Evolutionary conservation across 2,888 invertebrate species (phyloP), one percentile per base, ranked within the genome.

Genomic region (Calephelis perditalis): DNA sequence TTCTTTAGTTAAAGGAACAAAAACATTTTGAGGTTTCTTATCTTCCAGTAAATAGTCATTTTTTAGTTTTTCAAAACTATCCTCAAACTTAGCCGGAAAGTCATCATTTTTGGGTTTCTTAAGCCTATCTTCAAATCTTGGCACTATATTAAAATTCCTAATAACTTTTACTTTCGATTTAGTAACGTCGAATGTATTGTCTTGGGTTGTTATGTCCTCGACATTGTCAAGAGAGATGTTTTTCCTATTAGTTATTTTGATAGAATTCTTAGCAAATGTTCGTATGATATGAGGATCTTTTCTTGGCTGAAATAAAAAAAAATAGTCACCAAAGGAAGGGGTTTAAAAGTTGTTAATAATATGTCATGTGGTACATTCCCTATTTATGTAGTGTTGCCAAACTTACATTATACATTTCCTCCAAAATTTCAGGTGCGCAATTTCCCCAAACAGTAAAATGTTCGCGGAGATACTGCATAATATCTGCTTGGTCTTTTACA

Each of bases 201-300:
- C 40, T 7, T 40, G 40, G 40, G 40, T 40, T 40, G 8, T 40
- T 40, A 15, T 12, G 26, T 58, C 12, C n/a, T 10, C 11, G 40
- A 40, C 43, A 43, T 56, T 59, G 15, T 54, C 60, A 36, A 62
- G 56, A 0, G 60, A 55, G 0, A 67, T 61, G 3, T 55, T 45
- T 55, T 64, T 67, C 2, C 59, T 43, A 4, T 56, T 63, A 3
- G 65, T 73, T 10, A 83, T 72, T 68, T 73, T 77, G 0, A 82
- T 75, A 2, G 82, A 45, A 61, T 82, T 67, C 62, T 71, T 75
- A 0, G 82, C 85, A 3, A 57, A 56, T 0, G 79, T 80, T 45
- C 81, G 71, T 0, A 81, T 49, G 1, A 84, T 62, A 67, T 70
- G 52, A 52, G 52, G 52, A 15, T 52, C 35, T 52, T 52, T 52